Conservation (phyloP, 2,888 invertebrate species). For the Cheilosia urbana region DNA sequence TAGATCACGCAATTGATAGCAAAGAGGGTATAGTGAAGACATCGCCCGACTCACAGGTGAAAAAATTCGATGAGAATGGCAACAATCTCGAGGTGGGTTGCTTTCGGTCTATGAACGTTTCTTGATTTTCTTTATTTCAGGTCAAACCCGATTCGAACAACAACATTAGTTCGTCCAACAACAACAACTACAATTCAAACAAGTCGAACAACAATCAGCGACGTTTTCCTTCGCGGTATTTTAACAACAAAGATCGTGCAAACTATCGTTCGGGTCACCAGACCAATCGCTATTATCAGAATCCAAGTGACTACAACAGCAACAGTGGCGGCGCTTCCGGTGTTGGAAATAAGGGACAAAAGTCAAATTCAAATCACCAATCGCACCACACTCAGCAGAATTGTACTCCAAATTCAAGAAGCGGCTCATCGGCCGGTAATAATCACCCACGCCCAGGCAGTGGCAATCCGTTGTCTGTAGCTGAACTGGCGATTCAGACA, state of each 20-base stretch:
- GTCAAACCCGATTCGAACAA: slow-evolving; percentile 76
- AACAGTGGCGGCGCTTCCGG: neutral
- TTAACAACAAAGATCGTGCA: slow-evolving; percentile 77
- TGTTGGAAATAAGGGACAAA: slow-evolving; percentile 26
- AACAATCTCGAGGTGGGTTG: slow-evolving; percentile 66
- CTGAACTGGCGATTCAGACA: slow-evolving; percentile 75
- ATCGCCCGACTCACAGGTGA: slow-evolving; percentile 59
- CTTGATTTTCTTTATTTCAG: slow-evolving; percentile 30
- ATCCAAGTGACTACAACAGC: slow-evolving; percentile 67
- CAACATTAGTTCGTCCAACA: slow-evolving; percentile 46
- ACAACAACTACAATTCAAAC: slow-evolving; percentile 16
- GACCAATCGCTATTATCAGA: slow-evolving; percentile 66
- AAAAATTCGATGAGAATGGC: slow-evolving; percentile 76
- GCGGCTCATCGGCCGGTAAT: slow-evolving; percentile 22
- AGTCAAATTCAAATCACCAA: slow-evolving; percentile 33
- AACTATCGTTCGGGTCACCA: slow-evolving; percentile 69
- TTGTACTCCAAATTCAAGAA: slow-evolving; percentile 54
- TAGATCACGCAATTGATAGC: slow-evolving; percentile 53
- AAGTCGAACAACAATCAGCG: slow-evolving; percentile 68
- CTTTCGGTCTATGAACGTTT: neutral
- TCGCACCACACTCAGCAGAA: slow-evolving; percentile 11
- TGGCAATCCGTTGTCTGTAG: slow-evolving; percentile 31
- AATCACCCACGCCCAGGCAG: slow-evolving; percentile 41
- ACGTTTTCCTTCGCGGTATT: slow-evolving; percentile 79
- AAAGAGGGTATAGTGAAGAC: slow-evolving; percentile 71